These are phyloP conservation scores for Miniopterus natalensis DNA, from an alignment of 2,113 vertebrate genomes.

Conservation along the genomic window DNA sequence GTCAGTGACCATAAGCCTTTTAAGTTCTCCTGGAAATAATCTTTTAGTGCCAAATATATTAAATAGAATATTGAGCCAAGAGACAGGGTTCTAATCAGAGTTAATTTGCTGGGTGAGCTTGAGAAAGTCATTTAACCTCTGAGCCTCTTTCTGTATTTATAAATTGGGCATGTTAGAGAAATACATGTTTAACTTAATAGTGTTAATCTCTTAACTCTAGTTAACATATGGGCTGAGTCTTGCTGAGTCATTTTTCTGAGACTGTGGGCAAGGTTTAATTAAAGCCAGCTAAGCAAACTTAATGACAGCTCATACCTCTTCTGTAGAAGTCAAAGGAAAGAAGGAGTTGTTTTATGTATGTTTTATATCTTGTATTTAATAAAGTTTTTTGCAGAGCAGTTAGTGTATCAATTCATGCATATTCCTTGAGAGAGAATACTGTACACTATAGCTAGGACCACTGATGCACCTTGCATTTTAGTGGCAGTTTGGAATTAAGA, in stretches of 20 bases:
- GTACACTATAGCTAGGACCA: neutral
- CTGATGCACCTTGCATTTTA: neutral
- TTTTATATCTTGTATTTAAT: constrained; percentile 33
- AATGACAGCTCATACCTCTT: constrained; percentile 18
- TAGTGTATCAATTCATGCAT: neutral
- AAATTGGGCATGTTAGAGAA: constrained; percentile 68
- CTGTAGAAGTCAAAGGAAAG: constrained; percentile 33
- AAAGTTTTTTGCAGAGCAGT: constrained; percentile 16
- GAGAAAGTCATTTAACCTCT: constrained; percentile 61
- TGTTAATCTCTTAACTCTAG: constrained; percentile 73
- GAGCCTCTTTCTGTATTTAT: constrained; percentile 60
- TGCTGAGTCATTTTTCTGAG: constrained; percentile 82
- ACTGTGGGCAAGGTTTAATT: constrained; percentile 62
- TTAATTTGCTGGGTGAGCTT: constrained; percentile 65
- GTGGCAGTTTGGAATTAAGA: constrained; percentile 46
- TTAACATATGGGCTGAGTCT: constrained; percentile 65
- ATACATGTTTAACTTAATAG: constrained; percentile 74
- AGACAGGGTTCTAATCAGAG: neutral
- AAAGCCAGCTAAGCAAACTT: constrained; percentile 61
- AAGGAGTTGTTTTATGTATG: constrained; percentile 21
- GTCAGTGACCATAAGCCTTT: neutral
- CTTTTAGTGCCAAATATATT: constrained; percentile 48
- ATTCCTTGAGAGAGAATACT: neutral
- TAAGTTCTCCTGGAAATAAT: neutral
- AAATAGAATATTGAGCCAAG: neutral